A percentile compares a stretch with the other conserved stretches of the same genome.
These are phyloP conservation scores for Stercorarius parasiticus DNA, from an alignment of 2,113 vertebrate species.

Conservation along the genomic window DNA sequence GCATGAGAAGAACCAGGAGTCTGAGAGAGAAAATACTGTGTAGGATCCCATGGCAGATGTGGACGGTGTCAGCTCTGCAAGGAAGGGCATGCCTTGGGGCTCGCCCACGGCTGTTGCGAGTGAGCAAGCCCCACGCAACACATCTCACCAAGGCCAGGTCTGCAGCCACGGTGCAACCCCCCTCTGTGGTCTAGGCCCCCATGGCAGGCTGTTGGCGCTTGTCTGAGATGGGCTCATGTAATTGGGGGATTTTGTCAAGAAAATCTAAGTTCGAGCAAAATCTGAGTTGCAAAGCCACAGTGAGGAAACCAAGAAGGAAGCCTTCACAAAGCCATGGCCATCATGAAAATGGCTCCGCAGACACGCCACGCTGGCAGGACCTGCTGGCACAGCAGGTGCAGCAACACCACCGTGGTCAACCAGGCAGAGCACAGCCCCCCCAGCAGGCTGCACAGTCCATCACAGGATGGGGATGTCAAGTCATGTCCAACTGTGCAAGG, in stretches of 20 bases:
- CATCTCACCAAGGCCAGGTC: neutral
- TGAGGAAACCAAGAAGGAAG: neutral
- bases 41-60: neutral
- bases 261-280: neutral
- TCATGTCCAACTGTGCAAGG: neutral
- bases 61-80: neutral
- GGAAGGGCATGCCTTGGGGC: neutral
- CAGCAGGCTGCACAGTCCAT: accelerated
- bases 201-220: neutral
- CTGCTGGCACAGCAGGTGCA: neutral
- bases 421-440: neutral
- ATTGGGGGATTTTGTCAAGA: neutral
- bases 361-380: accelerated
- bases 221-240: neutral
- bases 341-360: accelerated
- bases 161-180: neutral
- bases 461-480: accelerated
- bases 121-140: neutral
- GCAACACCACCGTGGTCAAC: accelerated
- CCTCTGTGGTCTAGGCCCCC: accelerated
- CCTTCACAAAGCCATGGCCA: neutral
- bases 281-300: neutral
- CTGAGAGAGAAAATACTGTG: neutral
- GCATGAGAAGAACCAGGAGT: neutral
- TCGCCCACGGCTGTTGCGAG: accelerated